Evolutionary conservation across 2,888 invertebrate species (phyloP), one percentile per base, ranked within the genome.

Genomic region (Cephus spinipes): DNA sequence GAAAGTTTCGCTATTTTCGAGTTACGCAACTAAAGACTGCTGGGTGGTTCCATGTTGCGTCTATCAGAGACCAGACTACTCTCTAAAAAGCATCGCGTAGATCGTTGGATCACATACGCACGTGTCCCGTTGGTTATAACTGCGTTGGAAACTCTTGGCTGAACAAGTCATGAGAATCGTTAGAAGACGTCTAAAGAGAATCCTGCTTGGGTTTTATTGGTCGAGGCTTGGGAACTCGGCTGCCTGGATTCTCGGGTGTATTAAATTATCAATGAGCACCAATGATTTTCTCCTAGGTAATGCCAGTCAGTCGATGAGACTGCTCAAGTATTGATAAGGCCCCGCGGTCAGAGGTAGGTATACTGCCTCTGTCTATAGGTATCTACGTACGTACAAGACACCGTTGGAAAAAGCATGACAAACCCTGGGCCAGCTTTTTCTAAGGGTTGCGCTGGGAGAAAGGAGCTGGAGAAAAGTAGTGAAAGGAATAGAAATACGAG

Each of bases 1-100:
- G 83, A 83, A 78, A 81, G 76, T 82, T 77, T 71, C 12, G 71
- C 9, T 15, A 12, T 31, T 71, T 71, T 33, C 0, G 31, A 12
- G 71, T 71, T 71, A 12, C 71, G 71, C 12, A 31, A 71, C 32
- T 23, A 55, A 23, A 55, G 36, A 15, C 55, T 23, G 2, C 55
- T 23, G 2, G 15, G 23, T 23, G 55, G 55, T 6, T 55, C 55
- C 23, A 55, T 9, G 55, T 23, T 55, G 23, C 55, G 23, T 23
- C 55, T 55, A 55, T 23, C 55, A 0, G 23, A 55, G 23, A 55
- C 23, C 23, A 23, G 23, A 9, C 55, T 23, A 23, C 55, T 6
- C 55, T 55, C 55, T 55, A 55, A 55, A 23, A 23, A 55, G 9
- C 23, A 23, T 23, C 9, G 2, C 9, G 9, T 9, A 23, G 55